Percentiles rank a stretch among this genome's conserved stretches.
These are phyloP conservation scores for Ctenoplectra terminalis DNA, from an alignment of 1,140 invertebrate genomes.

Conservation along the genomic window DNA sequence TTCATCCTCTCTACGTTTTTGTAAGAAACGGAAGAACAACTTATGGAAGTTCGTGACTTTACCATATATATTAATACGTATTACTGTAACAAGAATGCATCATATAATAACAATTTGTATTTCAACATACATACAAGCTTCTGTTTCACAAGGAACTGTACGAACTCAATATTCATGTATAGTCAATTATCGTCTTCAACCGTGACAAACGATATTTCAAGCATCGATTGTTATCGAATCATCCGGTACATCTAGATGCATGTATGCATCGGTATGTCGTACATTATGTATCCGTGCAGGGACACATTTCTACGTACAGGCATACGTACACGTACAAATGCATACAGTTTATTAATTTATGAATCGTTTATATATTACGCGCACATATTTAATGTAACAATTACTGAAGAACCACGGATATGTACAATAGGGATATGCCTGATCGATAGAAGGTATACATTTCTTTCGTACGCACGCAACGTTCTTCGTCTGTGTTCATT, in stretches of 20 bases:
- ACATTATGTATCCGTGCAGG: neutral
- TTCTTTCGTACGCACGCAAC: neutral
- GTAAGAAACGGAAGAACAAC: neutral
- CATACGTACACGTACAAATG: conserved; percentile 27
- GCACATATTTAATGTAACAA: conserved; percentile 50
- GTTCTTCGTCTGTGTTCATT: neutral
- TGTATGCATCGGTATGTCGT: neutral
- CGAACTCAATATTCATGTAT: neutral
- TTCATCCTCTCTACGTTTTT: too few relatives aligned
- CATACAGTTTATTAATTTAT: conserved; percentile 21
- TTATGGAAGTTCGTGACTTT: neutral
- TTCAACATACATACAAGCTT: neutral
- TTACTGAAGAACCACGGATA: conserved; percentile 64
- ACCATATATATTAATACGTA: too few relatives aligned
- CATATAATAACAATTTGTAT: neutral
- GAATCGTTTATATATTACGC: conserved; percentile 34
- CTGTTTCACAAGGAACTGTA: neutral
- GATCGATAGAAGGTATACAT: conserved; percentile 26
- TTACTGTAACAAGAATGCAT: neutral
- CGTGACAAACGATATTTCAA: neutral
- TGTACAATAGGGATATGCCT: conserved; percentile 67
- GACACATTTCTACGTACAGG: conserved; percentile 4
- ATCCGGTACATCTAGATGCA: neutral
- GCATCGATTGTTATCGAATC: conserved; percentile 18
- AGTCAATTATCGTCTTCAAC: fast-evolving